Base-by-base conservation (phyloP, 2,113 vertebrate species). In the Cettia cetti region DNA sequence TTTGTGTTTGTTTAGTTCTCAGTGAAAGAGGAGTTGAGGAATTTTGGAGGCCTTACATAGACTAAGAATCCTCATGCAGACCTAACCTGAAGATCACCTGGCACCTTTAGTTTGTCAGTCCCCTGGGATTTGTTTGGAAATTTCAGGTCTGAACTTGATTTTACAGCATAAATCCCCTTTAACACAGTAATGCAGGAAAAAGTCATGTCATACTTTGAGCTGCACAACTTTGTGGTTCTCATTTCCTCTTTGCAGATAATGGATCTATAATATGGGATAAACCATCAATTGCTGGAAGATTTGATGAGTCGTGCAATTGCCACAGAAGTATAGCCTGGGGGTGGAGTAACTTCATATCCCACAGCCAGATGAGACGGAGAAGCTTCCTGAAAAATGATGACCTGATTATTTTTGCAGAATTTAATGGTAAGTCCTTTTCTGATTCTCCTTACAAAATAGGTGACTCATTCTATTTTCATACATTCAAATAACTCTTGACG, bases 311-410 rank as follows among this genome's bases (percentile, higher is more conserved):
- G 0, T 99, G 99, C 70, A 5, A 69, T 10, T 99, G 98, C 86
- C 94, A 86, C 31, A 97, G 98, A 69, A 97, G 94, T 37, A 0
- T 4, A 2, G 14, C 89, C n/a, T 74, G 10, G 44, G 99, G 99
- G 5, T 99, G 99, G 99, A 70, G 5, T 39, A 97, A 20, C 3
- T 98, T 99, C 94, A 98, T 99, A 31, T 98, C 98, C 31, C 98
- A 99, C 79, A 79, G 95, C 15, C 97, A 98, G 39, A 63, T 99
- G 74, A 95, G 66, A 13, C 97, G 85, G 35, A 98, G 97, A 80
- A 98, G 68, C 92, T 99, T 98, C 95, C 96, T 99, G 44, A 99
- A 99, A 94, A 98, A 99, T 21, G 91, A 98, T 14, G 97, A 99
- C 92, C 97, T 99, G 47, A 99, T 99, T 79, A 96, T 99, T 66